phyloP scores from a whole-genome alignment of 2,888 invertebrate species.

The Hydroisotoma schaefferi region DNA sequence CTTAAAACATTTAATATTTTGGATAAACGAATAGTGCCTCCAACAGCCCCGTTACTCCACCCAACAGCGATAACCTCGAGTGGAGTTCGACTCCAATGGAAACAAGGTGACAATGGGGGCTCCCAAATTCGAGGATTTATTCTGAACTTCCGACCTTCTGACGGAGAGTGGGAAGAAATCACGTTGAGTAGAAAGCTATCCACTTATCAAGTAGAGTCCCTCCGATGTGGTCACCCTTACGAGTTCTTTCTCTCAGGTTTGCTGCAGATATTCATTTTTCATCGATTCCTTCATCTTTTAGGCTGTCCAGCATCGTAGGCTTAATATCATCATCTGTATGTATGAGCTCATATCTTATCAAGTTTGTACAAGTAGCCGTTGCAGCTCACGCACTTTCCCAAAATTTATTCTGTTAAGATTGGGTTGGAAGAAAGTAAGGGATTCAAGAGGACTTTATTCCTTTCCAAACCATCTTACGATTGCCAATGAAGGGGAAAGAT shows the following conservation, averaged over 20 bases:
- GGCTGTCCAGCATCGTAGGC: too few relatives aligned
- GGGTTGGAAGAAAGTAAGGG: too few relatives aligned
- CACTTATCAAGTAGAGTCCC: constrained; percentile 56
- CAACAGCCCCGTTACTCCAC: constrained; percentile 56
- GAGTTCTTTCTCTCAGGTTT: constrained; percentile 53
- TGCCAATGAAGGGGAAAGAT: too few relatives aligned
- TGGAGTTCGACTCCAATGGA: constrained; percentile 59
- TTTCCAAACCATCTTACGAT: too few relatives aligned
- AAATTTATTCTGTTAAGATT: too few relatives aligned
- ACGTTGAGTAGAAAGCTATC: constrained; percentile 55
- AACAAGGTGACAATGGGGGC: constrained; percentile 58
- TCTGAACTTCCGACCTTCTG: constrained; percentile 57
- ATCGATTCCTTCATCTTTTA: too few relatives aligned
- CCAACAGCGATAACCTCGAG: constrained; percentile 57
- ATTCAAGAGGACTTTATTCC: too few relatives aligned
- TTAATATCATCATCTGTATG: too few relatives aligned
- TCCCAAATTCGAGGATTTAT: constrained; percentile 58
- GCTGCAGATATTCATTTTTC: too few relatives aligned
- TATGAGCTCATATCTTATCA: too few relatives aligned
- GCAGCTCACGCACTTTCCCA: too few relatives aligned
- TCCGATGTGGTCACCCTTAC: constrained; percentile 54
- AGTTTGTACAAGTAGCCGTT: too few relatives aligned
- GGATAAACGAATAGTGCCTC: constrained; percentile 49
- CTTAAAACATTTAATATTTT: not conserved
- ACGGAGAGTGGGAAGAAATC: constrained; percentile 60